phyloP scores from a whole-genome alignment of 2,888 invertebrate genomes.

The Nematopogon swammerdamellus region DNA sequence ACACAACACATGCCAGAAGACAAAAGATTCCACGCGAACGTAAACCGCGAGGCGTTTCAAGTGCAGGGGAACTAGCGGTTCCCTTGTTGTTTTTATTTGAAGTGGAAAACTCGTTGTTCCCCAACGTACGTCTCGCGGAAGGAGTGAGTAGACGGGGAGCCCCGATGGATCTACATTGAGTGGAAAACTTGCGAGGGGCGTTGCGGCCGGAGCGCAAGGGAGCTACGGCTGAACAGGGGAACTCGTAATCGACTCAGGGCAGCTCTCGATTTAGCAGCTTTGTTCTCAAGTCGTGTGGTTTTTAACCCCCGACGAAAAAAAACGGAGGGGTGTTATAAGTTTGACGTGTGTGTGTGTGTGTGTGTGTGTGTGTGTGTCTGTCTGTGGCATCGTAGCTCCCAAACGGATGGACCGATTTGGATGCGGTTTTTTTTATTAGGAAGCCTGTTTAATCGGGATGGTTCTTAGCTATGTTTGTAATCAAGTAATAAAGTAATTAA shows the following conservation, averaged over 20 bases:
- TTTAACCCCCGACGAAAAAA: no score
- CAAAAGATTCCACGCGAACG: no score
- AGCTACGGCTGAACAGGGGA: not conserved
- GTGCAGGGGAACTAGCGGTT: not conserved
- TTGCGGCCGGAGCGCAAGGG: not conserved
- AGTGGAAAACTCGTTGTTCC: not conserved
- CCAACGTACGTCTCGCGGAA: not conserved
- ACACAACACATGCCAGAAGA: no score
- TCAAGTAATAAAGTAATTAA: no score
- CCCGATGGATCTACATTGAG: not conserved
- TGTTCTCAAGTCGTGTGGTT: slow-evolving; percentile 7
- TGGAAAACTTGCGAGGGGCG: not conserved
- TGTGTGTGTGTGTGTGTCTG: no score
- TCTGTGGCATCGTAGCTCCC: no score
- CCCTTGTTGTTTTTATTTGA: not conserved
- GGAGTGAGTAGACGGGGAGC: not conserved
- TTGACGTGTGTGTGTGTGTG: no score
- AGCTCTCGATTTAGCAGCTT: slow-evolving; percentile 29
- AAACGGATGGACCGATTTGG: no score
- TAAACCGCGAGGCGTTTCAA: not conserved
- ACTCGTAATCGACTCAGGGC: slow-evolving; percentile 31
- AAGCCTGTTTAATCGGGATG: no score
- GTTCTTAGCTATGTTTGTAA: no score
- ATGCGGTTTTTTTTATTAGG: no score
- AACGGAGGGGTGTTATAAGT: no score